Conservation (phyloP, 2,888 invertebrate species). For the Trissolcus brochymenae region DNA sequence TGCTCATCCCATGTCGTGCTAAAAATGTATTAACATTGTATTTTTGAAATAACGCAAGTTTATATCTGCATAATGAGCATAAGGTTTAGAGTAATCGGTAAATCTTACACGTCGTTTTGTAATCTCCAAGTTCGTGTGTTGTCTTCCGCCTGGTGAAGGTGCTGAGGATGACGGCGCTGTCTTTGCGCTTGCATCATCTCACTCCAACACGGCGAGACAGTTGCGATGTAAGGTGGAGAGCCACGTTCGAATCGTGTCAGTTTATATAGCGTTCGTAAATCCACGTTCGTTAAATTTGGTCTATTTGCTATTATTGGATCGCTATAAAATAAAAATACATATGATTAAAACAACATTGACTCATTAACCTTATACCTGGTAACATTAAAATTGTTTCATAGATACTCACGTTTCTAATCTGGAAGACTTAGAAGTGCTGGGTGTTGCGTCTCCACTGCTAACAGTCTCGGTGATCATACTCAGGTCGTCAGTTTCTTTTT, state of each 20-base stretch:
- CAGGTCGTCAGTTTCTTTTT: slow-evolving; percentile 82
- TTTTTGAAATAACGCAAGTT: too few species aligned
- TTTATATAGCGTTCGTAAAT: slow-evolving; percentile 83
- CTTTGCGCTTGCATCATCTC: slow-evolving; percentile 94
- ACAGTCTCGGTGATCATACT: slow-evolving; percentile 68
- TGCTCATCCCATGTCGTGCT: slow-evolving; percentile 93
- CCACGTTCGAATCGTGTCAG: slow-evolving; percentile 87
- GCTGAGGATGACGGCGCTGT: slow-evolving; percentile 91
- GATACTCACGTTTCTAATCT: slow-evolving; percentile 65
- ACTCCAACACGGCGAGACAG: slow-evolving; percentile 95
- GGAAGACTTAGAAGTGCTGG: slow-evolving; percentile 72
- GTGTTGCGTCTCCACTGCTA: slow-evolving; percentile 63
- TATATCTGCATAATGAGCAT: too few species aligned
- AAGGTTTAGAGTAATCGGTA: too few species aligned
- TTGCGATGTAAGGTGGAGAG: slow-evolving; percentile 86
- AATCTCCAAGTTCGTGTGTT: slow-evolving; percentile 92
- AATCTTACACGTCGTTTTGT: slow-evolving; percentile 85
- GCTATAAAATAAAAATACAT: slow-evolving; percentile 55
- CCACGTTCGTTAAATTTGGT: slow-evolving; percentile 78
- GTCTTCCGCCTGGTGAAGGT: slow-evolving; percentile 82
- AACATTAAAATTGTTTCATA: neutral
- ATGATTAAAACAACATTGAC: too few species aligned
- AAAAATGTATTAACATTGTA: neutral
- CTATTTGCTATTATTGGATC: slow-evolving; percentile 79
- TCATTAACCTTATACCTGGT: neutral